These are phyloP conservation scores for Pyrrhosoma nymphula DNA, from an alignment of 2,888 invertebrate species.

Conservation along the genomic window DNA sequence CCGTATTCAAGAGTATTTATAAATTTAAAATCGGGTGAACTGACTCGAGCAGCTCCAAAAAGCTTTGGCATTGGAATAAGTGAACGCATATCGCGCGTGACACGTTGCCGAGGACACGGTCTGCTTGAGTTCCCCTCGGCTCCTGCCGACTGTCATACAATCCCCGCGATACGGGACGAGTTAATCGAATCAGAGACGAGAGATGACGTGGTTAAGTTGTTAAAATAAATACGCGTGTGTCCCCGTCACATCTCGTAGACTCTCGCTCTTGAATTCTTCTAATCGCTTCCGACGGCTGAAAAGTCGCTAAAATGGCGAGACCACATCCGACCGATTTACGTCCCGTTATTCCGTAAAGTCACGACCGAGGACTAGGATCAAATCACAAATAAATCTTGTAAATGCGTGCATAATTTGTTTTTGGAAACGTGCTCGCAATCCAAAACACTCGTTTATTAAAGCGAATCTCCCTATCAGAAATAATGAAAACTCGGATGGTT, in stretches of 20 bases:
- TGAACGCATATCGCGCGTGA: not conserved
- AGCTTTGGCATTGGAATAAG: not conserved
- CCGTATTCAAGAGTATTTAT: not conserved
- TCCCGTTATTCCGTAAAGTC: not conserved
- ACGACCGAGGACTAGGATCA: not conserved
- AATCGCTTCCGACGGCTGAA: not conserved
- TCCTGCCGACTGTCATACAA: not conserved
- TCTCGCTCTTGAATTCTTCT: not conserved
- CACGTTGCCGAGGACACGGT: not conserved
- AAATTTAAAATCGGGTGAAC: not conserved
- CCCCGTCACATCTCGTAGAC: not conserved
- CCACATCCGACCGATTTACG: not conserved
- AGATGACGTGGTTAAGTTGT: constrained; percentile 43
- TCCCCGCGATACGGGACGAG: not conserved
- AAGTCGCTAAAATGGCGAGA: not conserved
- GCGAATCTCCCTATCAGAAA: too few species aligned
- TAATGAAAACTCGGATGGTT: too few species aligned
- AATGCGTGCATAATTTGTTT: too few species aligned
- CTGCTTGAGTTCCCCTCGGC: not conserved
- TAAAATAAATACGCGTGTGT: constrained; percentile 36
- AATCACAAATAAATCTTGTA: too few species aligned
- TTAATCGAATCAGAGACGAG: not conserved
- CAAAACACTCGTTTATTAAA: too few species aligned
- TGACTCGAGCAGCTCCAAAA: not conserved
- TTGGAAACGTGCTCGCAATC: too few species aligned